Conservation (phyloP, 2,797 vertebrate species). For the Spinus pinus region DNA sequence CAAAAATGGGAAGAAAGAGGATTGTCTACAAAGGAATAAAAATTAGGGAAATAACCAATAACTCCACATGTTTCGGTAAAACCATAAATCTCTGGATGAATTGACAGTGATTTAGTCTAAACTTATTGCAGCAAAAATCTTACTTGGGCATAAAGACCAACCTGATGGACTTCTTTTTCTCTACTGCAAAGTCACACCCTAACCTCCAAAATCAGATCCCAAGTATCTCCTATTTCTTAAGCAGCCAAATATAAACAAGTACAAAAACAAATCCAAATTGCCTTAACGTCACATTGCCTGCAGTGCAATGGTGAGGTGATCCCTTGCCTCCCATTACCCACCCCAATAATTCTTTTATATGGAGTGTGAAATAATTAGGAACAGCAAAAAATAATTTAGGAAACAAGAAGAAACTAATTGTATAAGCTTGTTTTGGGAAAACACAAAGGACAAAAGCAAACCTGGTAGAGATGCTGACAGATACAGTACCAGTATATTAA, state of each 20-base stretch:
- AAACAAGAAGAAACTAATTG: constrained; percentile 81
- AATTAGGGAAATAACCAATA: neutral
- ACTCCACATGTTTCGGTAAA: neutral
- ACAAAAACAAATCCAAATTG: constrained; percentile 69
- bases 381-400: constrained; percentile 80
- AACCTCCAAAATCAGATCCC: neutral
- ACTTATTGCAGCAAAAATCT: neutral
- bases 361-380: constrained; percentile 83
- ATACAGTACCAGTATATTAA: constrained; percentile 51
- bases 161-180: neutral
- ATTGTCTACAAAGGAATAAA: neutral
- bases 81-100: neutral
- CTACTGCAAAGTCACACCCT: neutral
- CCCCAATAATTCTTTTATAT: constrained; percentile 82
- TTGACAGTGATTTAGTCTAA: neutral
- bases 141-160: neutral
- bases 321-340: constrained; percentile 77
- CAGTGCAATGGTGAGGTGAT: constrained; percentile 48
- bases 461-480: constrained; percentile 46
- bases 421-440: constrained; percentile 76
- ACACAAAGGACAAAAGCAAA: constrained; percentile 62
- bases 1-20: neutral
- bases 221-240: neutral
- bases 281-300: constrained; percentile 60
- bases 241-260: constrained; percentile 36